These are phyloP conservation scores for Sterrhoptilus dennistouni DNA, from an alignment of 2,113 vertebrate genomes.

Conservation along the genomic window DNA sequence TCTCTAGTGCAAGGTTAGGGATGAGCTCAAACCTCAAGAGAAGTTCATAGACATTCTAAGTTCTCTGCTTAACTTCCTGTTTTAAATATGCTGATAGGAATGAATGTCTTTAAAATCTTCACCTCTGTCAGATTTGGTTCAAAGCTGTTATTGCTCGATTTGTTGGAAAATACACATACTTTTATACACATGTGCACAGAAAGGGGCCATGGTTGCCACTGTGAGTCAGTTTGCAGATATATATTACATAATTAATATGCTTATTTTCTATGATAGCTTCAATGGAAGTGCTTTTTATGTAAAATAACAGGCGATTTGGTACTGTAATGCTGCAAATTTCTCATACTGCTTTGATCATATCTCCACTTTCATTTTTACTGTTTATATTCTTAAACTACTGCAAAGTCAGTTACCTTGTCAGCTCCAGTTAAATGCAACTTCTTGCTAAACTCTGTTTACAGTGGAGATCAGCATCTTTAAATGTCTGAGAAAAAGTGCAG, in stretches of 20 bases:
- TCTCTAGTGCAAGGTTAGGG: background rate
- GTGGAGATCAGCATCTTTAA: background rate
- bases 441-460: background rate
- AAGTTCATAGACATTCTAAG: background rate
- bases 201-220: background rate
- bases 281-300: background rate
- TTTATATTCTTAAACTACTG: background rate
- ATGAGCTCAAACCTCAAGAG: background rate
- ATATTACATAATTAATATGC: background rate
- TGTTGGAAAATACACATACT: background rate
- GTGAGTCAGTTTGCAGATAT: background rate
- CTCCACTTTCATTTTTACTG: background rate
- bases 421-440: background rate
- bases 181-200: background rate
- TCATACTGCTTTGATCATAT: background rate
- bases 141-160: background rate
- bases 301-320: background rate
- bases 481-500: background rate
- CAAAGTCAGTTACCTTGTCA: background rate
- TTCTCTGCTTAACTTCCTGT: background rate
- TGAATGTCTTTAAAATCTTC: background rate
- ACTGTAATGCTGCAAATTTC: background rate
- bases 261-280: background rate
- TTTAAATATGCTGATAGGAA: background rate
- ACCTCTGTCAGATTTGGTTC: background rate